phyloP scores from a whole-genome alignment of 2,888 invertebrate species.

The Anthrax anthrax region DNA sequence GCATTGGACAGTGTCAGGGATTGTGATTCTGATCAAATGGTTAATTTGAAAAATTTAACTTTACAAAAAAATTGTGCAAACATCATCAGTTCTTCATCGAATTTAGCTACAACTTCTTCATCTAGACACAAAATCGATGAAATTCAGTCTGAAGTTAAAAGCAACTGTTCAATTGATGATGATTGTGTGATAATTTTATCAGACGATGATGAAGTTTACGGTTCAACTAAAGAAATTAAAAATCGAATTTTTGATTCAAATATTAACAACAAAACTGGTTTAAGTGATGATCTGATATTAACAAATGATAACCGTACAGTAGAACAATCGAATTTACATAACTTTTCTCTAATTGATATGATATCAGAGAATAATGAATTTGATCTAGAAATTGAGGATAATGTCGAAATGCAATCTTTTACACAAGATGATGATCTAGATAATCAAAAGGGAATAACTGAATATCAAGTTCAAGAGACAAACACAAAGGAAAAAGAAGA shows the following conservation, averaged over 20 bases:
- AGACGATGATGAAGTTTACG: constrained; percentile 46
- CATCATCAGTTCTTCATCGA: too few species aligned
- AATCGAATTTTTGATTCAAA: not conserved
- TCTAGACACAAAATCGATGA: too few species aligned
- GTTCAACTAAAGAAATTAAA: constrained; percentile 36
- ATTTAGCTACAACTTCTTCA: too few species aligned
- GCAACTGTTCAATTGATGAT: constrained; percentile 19
- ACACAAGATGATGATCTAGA: not conserved
- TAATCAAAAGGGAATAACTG: not conserved
- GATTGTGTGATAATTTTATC: constrained; percentile 29
- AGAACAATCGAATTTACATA: not conserved
- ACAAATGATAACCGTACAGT: too few species aligned
- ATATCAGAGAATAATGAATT: not conserved
- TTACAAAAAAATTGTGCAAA: too few species aligned
- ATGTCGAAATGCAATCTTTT: not conserved
- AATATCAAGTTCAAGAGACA: not conserved
- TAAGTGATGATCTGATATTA: not conserved
- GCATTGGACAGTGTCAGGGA: too few species aligned
- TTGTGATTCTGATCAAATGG: too few species aligned
- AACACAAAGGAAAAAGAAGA: not conserved
- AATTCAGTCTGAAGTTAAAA: too few species aligned
- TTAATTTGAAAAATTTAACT: too few species aligned
- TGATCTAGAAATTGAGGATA: not conserved
- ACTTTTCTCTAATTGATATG: constrained; percentile 13
- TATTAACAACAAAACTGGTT: not conserved